Percentiles rank a stretch among this genome's conserved stretches.
Evolutionary conservation across 2,888 invertebrate species (phyloP).

Genomic region (Drosophila birchii): DNA sequence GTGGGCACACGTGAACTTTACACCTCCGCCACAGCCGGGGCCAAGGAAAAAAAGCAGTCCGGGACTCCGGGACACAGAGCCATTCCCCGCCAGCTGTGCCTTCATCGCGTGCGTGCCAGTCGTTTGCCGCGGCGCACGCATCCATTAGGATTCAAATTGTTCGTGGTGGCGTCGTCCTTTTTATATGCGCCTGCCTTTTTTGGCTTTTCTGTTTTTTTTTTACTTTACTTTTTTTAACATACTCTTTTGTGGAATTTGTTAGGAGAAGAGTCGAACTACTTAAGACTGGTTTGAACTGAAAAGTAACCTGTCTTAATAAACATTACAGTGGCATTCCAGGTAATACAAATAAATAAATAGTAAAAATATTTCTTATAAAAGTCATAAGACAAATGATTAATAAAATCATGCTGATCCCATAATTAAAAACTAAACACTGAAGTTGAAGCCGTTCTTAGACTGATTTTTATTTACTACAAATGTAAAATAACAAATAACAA

Average conservation of each 20-base stretch:
- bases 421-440: not conserved
- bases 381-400: not conserved
- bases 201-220: constrained; percentile 51
- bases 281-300: not conserved
- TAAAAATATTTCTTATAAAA: not conserved
- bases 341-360: not conserved
- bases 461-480: no score
- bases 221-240: constrained; percentile 33
- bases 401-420: not conserved
- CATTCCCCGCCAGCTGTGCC: constrained; percentile 51
- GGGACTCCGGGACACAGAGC: constrained; percentile 14
- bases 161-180: constrained; percentile 58
- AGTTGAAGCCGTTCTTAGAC: not conserved
- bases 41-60: constrained; percentile 5
- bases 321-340: not conserved
- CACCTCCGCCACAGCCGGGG: constrained; percentile 78
- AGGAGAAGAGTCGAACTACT: constrained; percentile 3
- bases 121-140: constrained; percentile 76
- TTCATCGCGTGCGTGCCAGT: constrained; percentile 74
- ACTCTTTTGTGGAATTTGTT: constrained; percentile 11
- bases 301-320: not conserved
- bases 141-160: constrained; percentile 81
- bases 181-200: constrained; percentile 74
- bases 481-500: no score
- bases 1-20: constrained; percentile 83